Conservation (phyloP, 1,140 invertebrate species). For the Ctenoplectra terminalis region DNA sequence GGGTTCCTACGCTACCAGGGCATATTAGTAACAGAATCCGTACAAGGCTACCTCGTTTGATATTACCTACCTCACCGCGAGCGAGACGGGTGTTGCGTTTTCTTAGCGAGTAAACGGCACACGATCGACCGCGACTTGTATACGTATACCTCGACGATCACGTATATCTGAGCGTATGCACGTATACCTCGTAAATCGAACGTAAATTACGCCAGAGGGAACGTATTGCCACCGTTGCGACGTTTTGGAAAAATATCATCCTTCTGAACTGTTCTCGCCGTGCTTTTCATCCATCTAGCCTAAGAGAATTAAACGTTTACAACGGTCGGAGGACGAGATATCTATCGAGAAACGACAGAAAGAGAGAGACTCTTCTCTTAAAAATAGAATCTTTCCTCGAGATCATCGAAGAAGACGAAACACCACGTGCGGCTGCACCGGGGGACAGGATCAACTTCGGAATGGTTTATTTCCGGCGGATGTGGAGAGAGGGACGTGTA, state of each 20-base stretch:
- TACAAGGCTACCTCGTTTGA: conserved; percentile 82
- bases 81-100: conserved; percentile 40
- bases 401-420: conserved; percentile 50
- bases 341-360: neutral
- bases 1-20: conserved; percentile 76
- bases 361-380: neutral
- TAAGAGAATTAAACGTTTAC: neutral
- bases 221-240: conserved; percentile 11
- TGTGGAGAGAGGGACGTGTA: conserved; percentile 14
- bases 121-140: neutral
- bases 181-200: conserved; percentile 43
- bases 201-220: conserved; percentile 45
- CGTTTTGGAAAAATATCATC: conserved; percentile 20
- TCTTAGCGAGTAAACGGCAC: conserved; percentile 45
- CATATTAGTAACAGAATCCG: conserved; percentile 83
- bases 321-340: neutral
- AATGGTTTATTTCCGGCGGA: conserved; percentile 57
- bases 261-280: neutral
- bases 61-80: conserved; percentile 80
- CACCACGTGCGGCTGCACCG: conserved; percentile 46
- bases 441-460: conserved; percentile 41
- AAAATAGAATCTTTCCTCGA: conserved; percentile 49
- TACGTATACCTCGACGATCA: neutral
- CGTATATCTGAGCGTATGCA: neutral
- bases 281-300: neutral